Conservation (phyloP, 1,140 invertebrate species). For the Hyles vespertilio region DNA sequence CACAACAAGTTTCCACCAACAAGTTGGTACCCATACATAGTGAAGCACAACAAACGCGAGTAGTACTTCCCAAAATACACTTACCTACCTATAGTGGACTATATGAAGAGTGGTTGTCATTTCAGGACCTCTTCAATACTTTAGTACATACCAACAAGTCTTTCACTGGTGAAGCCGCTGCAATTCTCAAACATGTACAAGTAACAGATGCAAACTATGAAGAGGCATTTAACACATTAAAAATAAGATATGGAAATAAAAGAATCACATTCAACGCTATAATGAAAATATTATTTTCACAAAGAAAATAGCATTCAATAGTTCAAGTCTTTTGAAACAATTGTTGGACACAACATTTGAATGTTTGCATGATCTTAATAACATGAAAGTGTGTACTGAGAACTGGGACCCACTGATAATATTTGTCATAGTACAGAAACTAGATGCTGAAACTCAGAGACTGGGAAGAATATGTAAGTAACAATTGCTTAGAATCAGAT, state of each 20-base stretch:
- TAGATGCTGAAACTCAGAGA: no score
- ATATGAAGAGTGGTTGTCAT: constrained; percentile 25
- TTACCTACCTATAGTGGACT: constrained; percentile 21
- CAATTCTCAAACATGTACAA: constrained; percentile 21
- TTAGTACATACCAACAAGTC: constrained; percentile 19
- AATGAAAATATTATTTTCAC: constrained; percentile 17
- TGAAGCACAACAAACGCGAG: neutral
- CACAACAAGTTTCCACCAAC: neutral
- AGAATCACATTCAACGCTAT: constrained; percentile 16
- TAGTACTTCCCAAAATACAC: constrained; percentile 15
- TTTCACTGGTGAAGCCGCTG: constrained; percentile 21
- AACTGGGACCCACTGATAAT: no score
- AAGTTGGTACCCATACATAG: neutral
- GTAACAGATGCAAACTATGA: constrained; percentile 24
- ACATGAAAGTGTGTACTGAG: constrained; percentile 2
- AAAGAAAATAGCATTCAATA: constrained; percentile 8
- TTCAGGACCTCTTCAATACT: constrained; percentile 22
- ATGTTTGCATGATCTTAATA: constrained; percentile 17
- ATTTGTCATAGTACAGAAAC: no score
- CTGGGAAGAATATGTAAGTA: no score
- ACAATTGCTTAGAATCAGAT: no score
- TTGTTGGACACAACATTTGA: constrained; percentile 17
- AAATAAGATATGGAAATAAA: constrained; percentile 18
- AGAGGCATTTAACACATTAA: constrained; percentile 19
- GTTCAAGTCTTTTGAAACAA: constrained; percentile 12